These are phyloP conservation scores for Neolamprologus modestus DNA, from an alignment of 2,113 vertebrate species.

Conservation along the genomic window DNA sequence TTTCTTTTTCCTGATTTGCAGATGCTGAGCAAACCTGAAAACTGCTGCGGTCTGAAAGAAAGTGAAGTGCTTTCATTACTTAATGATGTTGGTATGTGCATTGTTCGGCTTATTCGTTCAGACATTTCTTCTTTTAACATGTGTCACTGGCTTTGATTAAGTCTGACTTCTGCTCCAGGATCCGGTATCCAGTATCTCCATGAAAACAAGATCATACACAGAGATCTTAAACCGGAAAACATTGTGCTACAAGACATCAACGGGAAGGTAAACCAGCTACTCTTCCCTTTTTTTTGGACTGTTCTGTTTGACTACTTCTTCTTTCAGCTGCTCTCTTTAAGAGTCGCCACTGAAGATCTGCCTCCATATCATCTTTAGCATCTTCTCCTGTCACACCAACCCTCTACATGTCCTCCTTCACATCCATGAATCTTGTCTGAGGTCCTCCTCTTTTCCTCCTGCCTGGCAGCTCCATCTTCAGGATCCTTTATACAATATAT, in stretches of 20 bases:
- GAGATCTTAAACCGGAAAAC: constrained; percentile 83
- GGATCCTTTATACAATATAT: not conserved
- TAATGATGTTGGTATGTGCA: constrained; percentile 84
- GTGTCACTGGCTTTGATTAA: not conserved
- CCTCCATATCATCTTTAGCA: too few relatives aligned
- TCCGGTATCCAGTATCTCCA: constrained; percentile 96
- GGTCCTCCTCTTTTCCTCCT: not conserved
- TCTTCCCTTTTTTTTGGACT: not conserved
- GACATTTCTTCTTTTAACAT: not conserved
- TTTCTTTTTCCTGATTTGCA: constrained; percentile 35
- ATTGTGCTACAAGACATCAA: constrained; percentile 91
- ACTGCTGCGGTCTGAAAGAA: constrained; percentile 97
- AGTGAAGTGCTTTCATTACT: constrained; percentile 92
- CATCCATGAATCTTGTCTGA: not conserved
- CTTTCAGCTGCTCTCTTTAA: too few relatives aligned
- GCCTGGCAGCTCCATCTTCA: not conserved
- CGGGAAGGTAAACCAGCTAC: constrained; percentile 80
- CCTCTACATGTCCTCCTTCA: not conserved
- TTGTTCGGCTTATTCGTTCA: not conserved
- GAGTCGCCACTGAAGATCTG: too few relatives aligned
- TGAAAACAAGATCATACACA: constrained; percentile 83
- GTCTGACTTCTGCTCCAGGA: constrained; percentile 62
- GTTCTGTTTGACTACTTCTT: accelerated
- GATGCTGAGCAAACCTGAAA: constrained; percentile 93
- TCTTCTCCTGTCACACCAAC: too few relatives aligned